Percentiles rank a stretch among this genome's conserved stretches.
Conservation (phyloP, 2,113 vertebrate species). For the Centropus unirufus region DNA sequence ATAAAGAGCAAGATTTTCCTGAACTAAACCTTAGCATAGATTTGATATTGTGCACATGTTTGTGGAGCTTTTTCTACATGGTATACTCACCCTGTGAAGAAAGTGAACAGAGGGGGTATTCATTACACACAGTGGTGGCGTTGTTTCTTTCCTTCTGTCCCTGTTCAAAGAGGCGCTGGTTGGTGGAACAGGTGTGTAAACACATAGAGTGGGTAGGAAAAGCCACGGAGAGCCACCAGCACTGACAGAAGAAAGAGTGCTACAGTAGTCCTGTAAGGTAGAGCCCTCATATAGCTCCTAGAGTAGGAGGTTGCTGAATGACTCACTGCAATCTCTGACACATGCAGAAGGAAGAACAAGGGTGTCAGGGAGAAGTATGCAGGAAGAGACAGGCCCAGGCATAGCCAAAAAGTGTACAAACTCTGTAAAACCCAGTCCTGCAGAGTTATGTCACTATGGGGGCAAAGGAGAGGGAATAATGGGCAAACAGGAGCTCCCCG, state of each 20-base stretch:
- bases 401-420: not conserved
- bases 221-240: not conserved
- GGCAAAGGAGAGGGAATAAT: not conserved
- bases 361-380: not conserved
- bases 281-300: fast-evolving
- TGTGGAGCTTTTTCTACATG: fast-evolving
- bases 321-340: not conserved
- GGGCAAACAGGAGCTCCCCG: not conserved
- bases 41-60: not conserved
- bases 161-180: not conserved
- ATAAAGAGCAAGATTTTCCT: not conserved
- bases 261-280: not conserved
- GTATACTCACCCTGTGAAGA: not conserved
- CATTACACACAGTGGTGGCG: fast-evolving
- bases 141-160: not conserved
- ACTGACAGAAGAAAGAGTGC: fast-evolving
- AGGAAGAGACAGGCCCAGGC: not conserved
- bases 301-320: not conserved
- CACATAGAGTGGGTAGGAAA: not conserved
- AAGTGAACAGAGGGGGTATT: not conserved
- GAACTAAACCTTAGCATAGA: not conserved
- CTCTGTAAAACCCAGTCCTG: not conserved
- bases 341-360: not conserved
- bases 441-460: not conserved
- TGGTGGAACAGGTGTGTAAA: not conserved